Base-by-base conservation (phyloP, 2,888 invertebrate species). In the Drosophila tripunctata region DNA sequence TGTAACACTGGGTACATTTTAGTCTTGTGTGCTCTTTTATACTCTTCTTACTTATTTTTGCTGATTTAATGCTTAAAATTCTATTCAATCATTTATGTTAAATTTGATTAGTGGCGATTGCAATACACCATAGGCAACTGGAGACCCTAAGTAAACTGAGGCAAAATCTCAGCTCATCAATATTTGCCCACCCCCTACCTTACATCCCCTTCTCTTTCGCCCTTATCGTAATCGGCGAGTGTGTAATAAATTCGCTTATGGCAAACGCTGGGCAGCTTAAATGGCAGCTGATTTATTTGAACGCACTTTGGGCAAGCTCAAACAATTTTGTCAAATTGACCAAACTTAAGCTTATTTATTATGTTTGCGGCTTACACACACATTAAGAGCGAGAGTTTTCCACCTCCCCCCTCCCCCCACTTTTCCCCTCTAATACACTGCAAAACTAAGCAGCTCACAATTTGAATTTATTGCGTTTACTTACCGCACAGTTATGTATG, bases 341-440 rank as follows among this genome's bases (percentile, higher is more conserved):
- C 88, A 80, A 78, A 83, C 77, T 83, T 80, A 87, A 87, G 86
- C 88, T 87, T 85, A 78, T 84, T 87, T 84, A 87, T 84, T 85
- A 85, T 75, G 85, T 80, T 80, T 85, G 83, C 74, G 86, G 86
- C 80, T 86, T 76, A 69, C 80, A 82, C 83, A 85, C 86, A 27
- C 10, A 27, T 8, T 6, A 73, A 67, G 57, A 30, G 31, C n/a
- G 78, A 66, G 58, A 50, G 36, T 72, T 48, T 48, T 57, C 30
- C 58, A 71, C 41, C 62, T 31, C 41, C 31, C 52, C 27, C 8
- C 8, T n/a, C n/a, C n/a, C n/a, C n/a, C n/a, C n/a, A n/a, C n/a
- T n/a, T n/a, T n/a, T n/a, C n/a, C n/a, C n/a, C n/a, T n/a, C n/a
- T n/a, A n/a, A n/a, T n/a, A n/a, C n/a, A n/a, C n/a, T n/a, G n/a